Base-by-base conservation (phyloP, 1,140 invertebrate genomes). In the Proales similis region DNA sequence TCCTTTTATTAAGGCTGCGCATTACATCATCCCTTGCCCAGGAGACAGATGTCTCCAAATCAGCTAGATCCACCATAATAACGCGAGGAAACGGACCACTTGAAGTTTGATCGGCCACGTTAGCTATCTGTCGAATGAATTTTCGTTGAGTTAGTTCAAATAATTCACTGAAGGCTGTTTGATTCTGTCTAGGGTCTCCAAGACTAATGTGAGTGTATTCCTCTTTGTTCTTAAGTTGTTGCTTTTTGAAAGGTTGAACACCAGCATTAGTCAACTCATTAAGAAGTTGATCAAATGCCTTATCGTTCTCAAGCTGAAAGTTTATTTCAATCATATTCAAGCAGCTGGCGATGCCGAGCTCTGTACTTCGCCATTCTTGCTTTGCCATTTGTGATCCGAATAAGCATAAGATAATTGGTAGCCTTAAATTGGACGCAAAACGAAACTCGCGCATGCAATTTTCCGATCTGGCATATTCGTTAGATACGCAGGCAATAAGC, bases 401-500 rank as follows among this genome's bases (percentile, higher is more conserved):
- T 9, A 24, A 22, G 17, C 68, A 70, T 2, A 73, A 38, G 2
- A 72, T 39, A 1, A 72, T 57, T 1, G 72, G 71, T 3, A 70
- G 64, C 24, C 68, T 67, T 1, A 73, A 66, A 19, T 68, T 70
- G 22, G 66, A 66, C 32, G 70, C 72, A 63, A 70, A 73, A 29
- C 69, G 66, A 49, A 73, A 70, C 63, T 73, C 72, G 48, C 65
- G 68, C 26, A 63, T 48, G 43, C 71, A 72, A 39, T 67, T 71
- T 4, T 61, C 49, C 2, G 70, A 72, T 1, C 53, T 29, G 7
- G 68, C 68, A 65, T 73, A 73, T 48, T 73, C 66, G 61, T 73
- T 70, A 7, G 71, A 72, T 22, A 72, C 66, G 63, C 70, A 73
- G 2, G 67, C 68, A 26, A 73, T 65, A 36, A 72, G 65, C n/a